Evolutionary conservation across 2,888 invertebrate species (phyloP), one percentile per base, ranked within the genome.

Genomic region (Coecobrya sp.): DNA sequence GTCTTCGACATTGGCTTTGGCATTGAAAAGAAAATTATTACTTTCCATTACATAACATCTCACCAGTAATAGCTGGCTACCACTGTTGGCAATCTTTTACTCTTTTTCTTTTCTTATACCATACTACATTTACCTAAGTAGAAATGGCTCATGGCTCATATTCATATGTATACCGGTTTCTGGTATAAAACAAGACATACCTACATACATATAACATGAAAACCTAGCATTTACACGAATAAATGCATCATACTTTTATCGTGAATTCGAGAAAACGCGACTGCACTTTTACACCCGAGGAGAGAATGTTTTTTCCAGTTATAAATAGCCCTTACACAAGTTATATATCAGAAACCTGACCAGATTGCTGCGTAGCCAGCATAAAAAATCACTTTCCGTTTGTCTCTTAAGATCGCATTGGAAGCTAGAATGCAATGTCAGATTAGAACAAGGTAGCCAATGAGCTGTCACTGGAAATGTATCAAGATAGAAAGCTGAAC

Each of bases 1-100:
- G 65, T 45, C 55, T 65, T 79, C 65, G 88, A 49, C 88, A 79
- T 88, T 79, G 88, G 79, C 88, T 79, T 88, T 88, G 88, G 79
- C 88, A 88, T 88, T 88, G 88, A 88, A 88, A 88, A 73, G 88
- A 88, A 88, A 88, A 88, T 88, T 79, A 88, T 88, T 88, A 30
- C 88, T 45, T 88, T 79, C 88, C 88, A 88, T 88, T 88, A 88
- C 79, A 88, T 52, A 62, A 88, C 62, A 62, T 79, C 59, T 42
- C 62, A 49, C 52, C 79, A 79, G 30, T 52, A 79, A 79, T 55
- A 30, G 79, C 73, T 55, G 73, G 22, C 79, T 25, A 88, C 88
- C 79, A 79, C 79, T 59, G 25, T 22, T 79, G 13, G 79, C 88
- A 73, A 86, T 73, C 52, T 86, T 86, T 73, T 73, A 68, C 42